Evolutionary conservation across 2,797 vertebrate species (phyloP).

Genomic region (Pantherophis vulpinus): DNA sequence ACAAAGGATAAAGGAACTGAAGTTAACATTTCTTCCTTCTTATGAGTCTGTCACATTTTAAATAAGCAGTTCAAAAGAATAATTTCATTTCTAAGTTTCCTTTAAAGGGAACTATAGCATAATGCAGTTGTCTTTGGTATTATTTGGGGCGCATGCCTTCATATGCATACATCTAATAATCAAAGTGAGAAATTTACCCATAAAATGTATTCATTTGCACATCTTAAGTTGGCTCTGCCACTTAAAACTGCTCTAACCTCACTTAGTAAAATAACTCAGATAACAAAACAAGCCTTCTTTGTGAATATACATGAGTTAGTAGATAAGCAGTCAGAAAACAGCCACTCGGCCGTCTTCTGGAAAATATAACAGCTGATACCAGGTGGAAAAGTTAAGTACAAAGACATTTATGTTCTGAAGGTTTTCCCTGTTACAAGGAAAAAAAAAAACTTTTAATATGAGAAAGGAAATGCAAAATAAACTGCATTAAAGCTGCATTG

Average conservation of each 20-base stretch:
- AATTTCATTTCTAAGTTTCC: constrained; percentile 49
- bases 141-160: constrained; percentile 41
- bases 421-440: constrained; percentile 23
- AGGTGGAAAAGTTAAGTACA: neutral
- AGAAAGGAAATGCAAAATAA: constrained; percentile 36
- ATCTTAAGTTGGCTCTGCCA: constrained; percentile 54
- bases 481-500: neutral
- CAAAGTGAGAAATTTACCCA: constrained; percentile 55
- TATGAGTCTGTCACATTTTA: constrained; percentile 33
- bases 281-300: constrained; percentile 25
- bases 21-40: constrained; percentile 52
- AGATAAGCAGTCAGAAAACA: constrained; percentile 25
- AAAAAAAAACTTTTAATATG: constrained; percentile 29
- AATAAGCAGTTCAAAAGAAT: constrained; percentile 45
- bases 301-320: constrained; percentile 27
- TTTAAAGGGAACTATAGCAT: constrained; percentile 51
- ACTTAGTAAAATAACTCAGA: constrained; percentile 37
- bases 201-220: constrained; percentile 59
- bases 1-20: constrained; percentile 28
- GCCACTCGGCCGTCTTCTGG: constrained; percentile 22
- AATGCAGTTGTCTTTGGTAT: constrained; percentile 58
- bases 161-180: constrained; percentile 49
- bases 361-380: constrained; percentile 25
- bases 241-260: constrained; percentile 48
- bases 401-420: constrained; percentile 34